A percentile compares a stretch with the other conserved stretches of the same genome.
Conservation (phyloP, 1,140 invertebrate species). For the Antheraea pernyi region DNA sequence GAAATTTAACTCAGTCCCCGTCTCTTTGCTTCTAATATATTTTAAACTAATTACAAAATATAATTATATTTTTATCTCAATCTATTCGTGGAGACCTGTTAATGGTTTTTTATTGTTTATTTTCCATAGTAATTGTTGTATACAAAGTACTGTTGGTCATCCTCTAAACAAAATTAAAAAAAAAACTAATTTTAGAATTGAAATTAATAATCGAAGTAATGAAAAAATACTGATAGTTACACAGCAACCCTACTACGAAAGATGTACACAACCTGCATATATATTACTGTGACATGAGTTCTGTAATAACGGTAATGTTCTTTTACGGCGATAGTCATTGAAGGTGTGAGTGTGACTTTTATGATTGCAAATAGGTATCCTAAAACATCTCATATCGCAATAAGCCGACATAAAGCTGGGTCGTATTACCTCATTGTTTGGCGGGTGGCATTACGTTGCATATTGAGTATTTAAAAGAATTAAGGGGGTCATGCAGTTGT, state of each 20-base stretch:
- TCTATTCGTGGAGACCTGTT: too few species aligned
- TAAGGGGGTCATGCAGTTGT: too few species aligned
- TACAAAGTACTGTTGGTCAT: too few species aligned
- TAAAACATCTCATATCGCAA: constrained; percentile 1
- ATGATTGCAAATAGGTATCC: neutral
- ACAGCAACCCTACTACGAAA: neutral
- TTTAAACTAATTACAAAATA: too few species aligned
- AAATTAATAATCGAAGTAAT: neutral
- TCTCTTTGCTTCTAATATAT: too few species aligned
- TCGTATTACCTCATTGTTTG: neutral
- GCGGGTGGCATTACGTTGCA: too few species aligned
- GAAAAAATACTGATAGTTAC: neutral
- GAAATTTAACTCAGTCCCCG: too few species aligned
- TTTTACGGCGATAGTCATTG: neutral
- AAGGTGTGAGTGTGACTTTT: neutral
- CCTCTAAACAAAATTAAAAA: too few species aligned
- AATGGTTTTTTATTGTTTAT: too few species aligned
- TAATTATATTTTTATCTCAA: too few species aligned
- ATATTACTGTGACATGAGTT: constrained; percentile 1
- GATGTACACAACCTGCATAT: neutral
- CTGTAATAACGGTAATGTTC: neutral
- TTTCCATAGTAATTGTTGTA: too few species aligned
- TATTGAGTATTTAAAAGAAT: too few species aligned
- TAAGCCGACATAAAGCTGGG: neutral
- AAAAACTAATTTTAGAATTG: neutral